Conservation (phyloP, 2,113 vertebrate genomes). For the Megaleporinus macrocephalus region DNA sequence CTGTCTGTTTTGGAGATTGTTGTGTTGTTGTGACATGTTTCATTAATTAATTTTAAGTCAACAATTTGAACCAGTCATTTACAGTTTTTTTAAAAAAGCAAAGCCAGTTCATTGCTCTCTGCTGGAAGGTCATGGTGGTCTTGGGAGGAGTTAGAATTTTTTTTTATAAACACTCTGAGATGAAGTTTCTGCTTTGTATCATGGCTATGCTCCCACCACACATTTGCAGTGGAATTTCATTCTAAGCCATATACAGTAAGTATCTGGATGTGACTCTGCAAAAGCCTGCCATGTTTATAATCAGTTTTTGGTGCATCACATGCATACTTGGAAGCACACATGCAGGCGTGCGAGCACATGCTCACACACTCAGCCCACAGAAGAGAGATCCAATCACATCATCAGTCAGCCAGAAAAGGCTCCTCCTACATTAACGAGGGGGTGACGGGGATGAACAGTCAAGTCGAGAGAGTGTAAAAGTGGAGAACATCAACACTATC, state of each 20-base stretch:
- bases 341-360: neutral
- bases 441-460: neutral
- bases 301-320: neutral
- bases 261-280: neutral
- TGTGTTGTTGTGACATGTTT: neutral
- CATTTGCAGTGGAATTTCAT: neutral
- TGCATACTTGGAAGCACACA: neutral
- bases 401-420: neutral
- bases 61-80: neutral
- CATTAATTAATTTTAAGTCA: neutral
- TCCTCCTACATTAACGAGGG: neutral
- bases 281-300: conserved; percentile 7
- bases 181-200: neutral
- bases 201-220: neutral
- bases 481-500: neutral
- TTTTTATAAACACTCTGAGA: neutral
- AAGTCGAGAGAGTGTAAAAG: neutral
- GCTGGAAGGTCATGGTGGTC: neutral
- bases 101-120: neutral
- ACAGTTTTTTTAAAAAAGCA: neutral
- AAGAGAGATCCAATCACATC: neutral
- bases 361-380: neutral
- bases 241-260: neutral
- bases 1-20: too few species aligned
- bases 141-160: neutral